Evolutionary conservation across 2,888 invertebrate species (phyloP).

Genomic region (Trilocha varians): DNA sequence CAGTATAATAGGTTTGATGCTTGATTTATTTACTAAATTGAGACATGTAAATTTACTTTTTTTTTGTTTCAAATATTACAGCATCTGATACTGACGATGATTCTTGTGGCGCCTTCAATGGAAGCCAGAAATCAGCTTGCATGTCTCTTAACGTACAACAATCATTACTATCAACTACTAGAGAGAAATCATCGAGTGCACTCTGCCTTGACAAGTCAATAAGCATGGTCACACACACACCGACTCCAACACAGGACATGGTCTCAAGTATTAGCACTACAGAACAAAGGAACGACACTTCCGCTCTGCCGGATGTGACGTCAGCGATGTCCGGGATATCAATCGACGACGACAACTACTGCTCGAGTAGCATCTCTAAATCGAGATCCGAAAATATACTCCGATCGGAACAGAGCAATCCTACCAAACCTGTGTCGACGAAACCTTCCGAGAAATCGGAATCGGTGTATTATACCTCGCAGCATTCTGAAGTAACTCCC

Average conservation of each 20-base stretch:
- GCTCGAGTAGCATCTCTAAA: constrained; percentile 62
- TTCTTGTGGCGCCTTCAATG: constrained; percentile 62
- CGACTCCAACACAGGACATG: constrained; percentile 69
- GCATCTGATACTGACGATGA: constrained; percentile 67
- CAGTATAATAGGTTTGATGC: no score
- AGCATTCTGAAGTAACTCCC: constrained; percentile 62
- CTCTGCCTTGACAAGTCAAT: constrained; percentile 65
- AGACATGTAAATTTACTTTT: not conserved
- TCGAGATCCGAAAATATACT: constrained; percentile 65
- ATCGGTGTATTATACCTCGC: constrained; percentile 65
- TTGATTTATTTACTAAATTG: no score
- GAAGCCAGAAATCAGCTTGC: constrained; percentile 65
- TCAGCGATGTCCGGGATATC: constrained; percentile 69
- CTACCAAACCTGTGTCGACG: constrained; percentile 28
- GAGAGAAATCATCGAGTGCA: constrained; percentile 64
- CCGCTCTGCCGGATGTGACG: constrained; percentile 58
- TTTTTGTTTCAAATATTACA: constrained; percentile 24
- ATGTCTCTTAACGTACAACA: constrained; percentile 60
- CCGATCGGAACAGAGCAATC: constrained; percentile 54
- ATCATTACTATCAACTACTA: constrained; percentile 50
- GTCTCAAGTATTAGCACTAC: constrained; percentile 68
- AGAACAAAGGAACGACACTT: constrained; percentile 59
- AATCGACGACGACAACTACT: constrained; percentile 63
- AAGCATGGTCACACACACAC: constrained; percentile 62
- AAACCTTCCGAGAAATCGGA: constrained; percentile 56